Conservation (phyloP, 2,113 vertebrate genomes). For the Polyodon spathula region DNA sequence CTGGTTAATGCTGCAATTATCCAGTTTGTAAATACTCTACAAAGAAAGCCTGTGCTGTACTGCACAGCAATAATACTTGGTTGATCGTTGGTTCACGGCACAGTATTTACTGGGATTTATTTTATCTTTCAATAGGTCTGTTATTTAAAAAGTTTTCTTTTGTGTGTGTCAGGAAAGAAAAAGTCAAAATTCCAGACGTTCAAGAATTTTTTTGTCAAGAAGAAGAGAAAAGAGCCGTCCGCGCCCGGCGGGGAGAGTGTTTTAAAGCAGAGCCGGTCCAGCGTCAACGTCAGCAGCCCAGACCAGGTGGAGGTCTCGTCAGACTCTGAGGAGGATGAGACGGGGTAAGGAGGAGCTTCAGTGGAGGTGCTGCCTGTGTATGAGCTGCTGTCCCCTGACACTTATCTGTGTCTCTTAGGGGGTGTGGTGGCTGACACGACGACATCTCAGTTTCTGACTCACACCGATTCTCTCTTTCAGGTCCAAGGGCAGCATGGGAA, state of each 20-base stretch:
- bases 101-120: too few species aligned
- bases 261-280: conserved; percentile 65
- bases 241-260: conserved; percentile 29
- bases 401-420: background rate
- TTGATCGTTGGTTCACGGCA: too few species aligned
- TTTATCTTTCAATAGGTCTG: background rate
- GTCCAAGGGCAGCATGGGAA: conserved; percentile 62
- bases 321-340: conserved; percentile 32
- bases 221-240: conserved; percentile 68
- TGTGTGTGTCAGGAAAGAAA: conserved; percentile 69
- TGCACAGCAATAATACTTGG: too few species aligned
- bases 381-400: background rate
- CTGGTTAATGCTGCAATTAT: too few species aligned
- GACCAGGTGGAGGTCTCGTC: conserved; percentile 37
- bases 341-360: conserved; percentile 55
- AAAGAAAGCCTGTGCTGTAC: too few species aligned
- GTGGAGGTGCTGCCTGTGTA: conserved; percentile 12
- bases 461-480: conserved; percentile 44
- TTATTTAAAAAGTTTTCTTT: conserved; percentile 9
- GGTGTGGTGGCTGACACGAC: background rate
- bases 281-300: conserved; percentile 53
- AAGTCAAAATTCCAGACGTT: conserved; percentile 86
- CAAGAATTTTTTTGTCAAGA: conserved; percentile 80
- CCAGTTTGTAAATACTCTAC: too few species aligned
- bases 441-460: background rate